Percentiles rank a stretch among this genome's conserved stretches.
Conservation (phyloP, 2,888 invertebrate species). For the Euproctis similis region DNA sequence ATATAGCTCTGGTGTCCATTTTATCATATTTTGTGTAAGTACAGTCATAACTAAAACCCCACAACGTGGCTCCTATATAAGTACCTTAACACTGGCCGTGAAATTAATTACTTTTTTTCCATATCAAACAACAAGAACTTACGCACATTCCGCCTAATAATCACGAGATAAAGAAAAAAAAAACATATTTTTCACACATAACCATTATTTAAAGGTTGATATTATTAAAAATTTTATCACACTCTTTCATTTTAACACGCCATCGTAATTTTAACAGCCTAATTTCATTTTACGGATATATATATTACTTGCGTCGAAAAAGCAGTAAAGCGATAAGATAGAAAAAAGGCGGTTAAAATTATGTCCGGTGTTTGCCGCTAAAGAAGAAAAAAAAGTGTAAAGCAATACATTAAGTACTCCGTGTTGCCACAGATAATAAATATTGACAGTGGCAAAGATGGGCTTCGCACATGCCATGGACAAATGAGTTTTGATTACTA, state of each 20-base stretch:
- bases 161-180: slow-evolving; percentile 8
- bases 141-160: slow-evolving; percentile 5
- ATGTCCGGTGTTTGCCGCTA: too few relatives aligned
- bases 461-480: slow-evolving; percentile 11
- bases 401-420: slow-evolving; percentile 11
- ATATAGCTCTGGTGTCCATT: too few relatives aligned
- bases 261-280: slow-evolving; percentile 7
- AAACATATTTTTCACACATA: slow-evolving; percentile 8
- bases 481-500: slow-evolving; percentile 11
- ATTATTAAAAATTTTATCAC: slow-evolving; percentile 5
- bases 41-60: too few relatives aligned
- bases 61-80: too few relatives aligned
- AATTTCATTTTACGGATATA: slow-evolving; percentile 8
- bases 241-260: slow-evolving; percentile 8
- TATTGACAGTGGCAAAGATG: slow-evolving; percentile 31
- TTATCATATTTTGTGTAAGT: too few relatives aligned
- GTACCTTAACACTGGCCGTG: not conserved
- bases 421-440: slow-evolving; percentile 37
- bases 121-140: slow-evolving; percentile 4
- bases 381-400: slow-evolving; percentile 10
- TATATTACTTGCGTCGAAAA: slow-evolving; percentile 11
- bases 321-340: slow-evolving; percentile 17
- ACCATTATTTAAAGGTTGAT: slow-evolving; percentile 5
- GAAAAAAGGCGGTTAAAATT: slow-evolving; percentile 6
- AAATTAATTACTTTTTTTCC: not conserved